These are phyloP conservation scores for Dryadula phaetusa DNA, from an alignment of 2,888 invertebrate genomes.

Conservation along the genomic window DNA sequence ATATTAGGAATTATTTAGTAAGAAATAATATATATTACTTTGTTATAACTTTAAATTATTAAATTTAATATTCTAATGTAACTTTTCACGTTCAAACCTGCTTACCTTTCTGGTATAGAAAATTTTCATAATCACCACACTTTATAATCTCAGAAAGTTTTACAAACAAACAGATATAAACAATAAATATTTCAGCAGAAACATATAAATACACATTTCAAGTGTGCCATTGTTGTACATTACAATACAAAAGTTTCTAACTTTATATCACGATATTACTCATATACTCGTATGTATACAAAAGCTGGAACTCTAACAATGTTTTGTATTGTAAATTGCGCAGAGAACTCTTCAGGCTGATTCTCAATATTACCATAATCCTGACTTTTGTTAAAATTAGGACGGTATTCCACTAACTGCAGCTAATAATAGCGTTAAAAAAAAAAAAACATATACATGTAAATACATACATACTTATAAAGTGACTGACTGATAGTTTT, in stretches of 20 bases:
- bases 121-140: constrained; percentile 4
- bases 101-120: not conserved
- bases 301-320: constrained; percentile 40
- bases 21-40: too few species aligned
- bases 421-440: not conserved
- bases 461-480: too few species aligned
- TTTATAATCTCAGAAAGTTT: constrained; percentile 12
- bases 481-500: too few species aligned
- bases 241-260: constrained; percentile 38
- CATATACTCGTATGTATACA: constrained; percentile 22
- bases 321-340: constrained; percentile 46
- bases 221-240: constrained; percentile 31
- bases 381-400: constrained; percentile 62
- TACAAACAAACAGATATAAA: constrained; percentile 14
- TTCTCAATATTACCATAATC: constrained; percentile 68
- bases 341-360: constrained; percentile 37
- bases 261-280: constrained; percentile 37
- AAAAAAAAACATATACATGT: too few species aligned
- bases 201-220: constrained; percentile 33
- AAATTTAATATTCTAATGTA: not conserved
- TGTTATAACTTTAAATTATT: not conserved
- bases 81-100: not conserved
- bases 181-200: constrained; percentile 22
- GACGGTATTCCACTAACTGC: not conserved
- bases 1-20: too few species aligned